phyloP scores from a whole-genome alignment of 2,797 vertebrate species.

The Chelon auratus region DNA sequence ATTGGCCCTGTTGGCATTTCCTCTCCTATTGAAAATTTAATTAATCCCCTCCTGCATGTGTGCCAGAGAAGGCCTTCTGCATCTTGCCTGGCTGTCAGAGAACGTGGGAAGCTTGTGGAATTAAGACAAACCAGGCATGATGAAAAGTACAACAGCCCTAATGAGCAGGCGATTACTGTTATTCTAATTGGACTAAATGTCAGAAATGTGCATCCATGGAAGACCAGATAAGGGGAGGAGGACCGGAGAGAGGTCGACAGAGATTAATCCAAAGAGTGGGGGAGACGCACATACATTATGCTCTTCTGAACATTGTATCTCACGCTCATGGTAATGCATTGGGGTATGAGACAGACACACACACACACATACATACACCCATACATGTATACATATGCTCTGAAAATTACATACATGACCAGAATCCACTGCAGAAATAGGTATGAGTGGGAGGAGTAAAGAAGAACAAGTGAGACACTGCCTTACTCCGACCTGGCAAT shows the following conservation, averaged over 20 bases:
- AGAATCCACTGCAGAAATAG: slow-evolving; percentile 21
- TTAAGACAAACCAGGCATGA: slow-evolving; percentile 18
- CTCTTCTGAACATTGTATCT: slow-evolving; percentile 53
- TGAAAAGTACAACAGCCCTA: slow-evolving; percentile 23
- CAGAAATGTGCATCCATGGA: slow-evolving; percentile 46
- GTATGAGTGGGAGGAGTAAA: neutral
- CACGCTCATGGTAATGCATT: slow-evolving; percentile 51
- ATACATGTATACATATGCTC: slow-evolving; percentile 43
- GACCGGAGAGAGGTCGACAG: slow-evolving; percentile 25
- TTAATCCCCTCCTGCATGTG: slow-evolving; percentile 19
- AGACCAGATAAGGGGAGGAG: slow-evolving; percentile 44
- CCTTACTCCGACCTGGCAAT: slow-evolving; percentile 42
- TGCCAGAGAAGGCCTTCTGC: slow-evolving; percentile 33
- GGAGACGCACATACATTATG: slow-evolving; percentile 32
- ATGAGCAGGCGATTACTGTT: slow-evolving; percentile 29
- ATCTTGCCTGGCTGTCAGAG: slow-evolving; percentile 12
- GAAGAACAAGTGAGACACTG: slow-evolving; percentile 17
- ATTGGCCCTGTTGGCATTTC: slow-evolving; percentile 22
- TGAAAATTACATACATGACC: slow-evolving; percentile 50
- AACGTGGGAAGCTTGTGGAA: slow-evolving; percentile 20
- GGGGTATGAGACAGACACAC: slow-evolving; percentile 37
- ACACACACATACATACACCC: slow-evolving; percentile 30
- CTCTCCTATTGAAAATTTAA: slow-evolving; percentile 36
- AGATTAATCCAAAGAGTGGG: slow-evolving; percentile 33
- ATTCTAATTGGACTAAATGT: slow-evolving; percentile 47